These are phyloP conservation scores for Bufo gargarizans DNA, from an alignment of 2,113 vertebrate genomes.

Conservation along the genomic window DNA sequence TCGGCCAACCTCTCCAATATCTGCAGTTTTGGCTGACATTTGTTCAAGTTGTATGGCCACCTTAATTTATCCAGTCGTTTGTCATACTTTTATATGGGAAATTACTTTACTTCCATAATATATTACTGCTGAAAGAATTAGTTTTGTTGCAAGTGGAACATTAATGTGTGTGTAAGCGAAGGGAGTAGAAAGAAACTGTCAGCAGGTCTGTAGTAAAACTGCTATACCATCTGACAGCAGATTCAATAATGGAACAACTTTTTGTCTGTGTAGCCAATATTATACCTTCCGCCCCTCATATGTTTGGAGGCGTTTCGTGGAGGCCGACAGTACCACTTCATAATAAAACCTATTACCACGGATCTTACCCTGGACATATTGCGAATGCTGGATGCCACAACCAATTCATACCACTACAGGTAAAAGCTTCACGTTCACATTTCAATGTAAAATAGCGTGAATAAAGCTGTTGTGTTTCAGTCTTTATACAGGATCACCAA, in stretches of 20 bases:
- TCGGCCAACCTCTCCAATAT: too few relatives aligned
- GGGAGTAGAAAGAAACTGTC: background rate
- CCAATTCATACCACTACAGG: conserved; percentile 96
- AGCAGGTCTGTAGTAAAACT: background rate
- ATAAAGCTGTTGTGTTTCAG: background rate
- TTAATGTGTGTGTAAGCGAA: background rate
- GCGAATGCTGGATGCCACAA: conserved; percentile 82
- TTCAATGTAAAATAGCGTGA: background rate
- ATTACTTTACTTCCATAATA: background rate
- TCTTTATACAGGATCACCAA: background rate
- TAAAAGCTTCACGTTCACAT: conserved; percentile 61
- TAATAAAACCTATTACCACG: conserved; percentile 80
- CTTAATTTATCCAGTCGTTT: too few relatives aligned
- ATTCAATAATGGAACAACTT: conserved; percentile 64
- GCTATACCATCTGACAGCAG: background rate
- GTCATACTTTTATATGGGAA: too few relatives aligned
- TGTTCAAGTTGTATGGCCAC: too few relatives aligned
- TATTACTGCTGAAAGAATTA: background rate
- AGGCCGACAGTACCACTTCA: conserved; percentile 74
- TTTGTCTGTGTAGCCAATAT: conserved; percentile 70
- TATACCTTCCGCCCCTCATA: conserved; percentile 78
- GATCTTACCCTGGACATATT: conserved; percentile 76
- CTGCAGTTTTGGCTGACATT: too few relatives aligned
- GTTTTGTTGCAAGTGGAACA: background rate
- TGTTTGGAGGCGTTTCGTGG: conserved; percentile 82